A percentile compares a stretch with the other conserved stretches of the same genome.
Conservation (phyloP, 1,140 invertebrate genomes). For the Diorhabda elongata region DNA sequence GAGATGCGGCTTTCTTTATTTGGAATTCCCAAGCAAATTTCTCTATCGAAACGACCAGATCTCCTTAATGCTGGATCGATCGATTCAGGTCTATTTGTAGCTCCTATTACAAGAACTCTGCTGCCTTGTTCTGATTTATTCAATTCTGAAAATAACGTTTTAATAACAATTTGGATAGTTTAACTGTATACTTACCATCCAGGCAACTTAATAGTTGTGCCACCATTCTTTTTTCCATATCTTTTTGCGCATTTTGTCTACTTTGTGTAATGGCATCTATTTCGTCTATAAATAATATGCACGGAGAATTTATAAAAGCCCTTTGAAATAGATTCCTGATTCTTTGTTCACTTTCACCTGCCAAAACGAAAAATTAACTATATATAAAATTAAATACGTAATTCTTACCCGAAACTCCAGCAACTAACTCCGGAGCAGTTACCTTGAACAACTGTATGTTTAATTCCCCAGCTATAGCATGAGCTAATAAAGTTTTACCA, state of each 20-base stretch:
- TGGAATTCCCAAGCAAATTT: conserved; percentile 91
- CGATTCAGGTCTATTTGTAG: conserved; percentile 90
- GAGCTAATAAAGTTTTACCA: conserved; percentile 86
- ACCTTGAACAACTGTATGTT: conserved; percentile 78
- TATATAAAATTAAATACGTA: background rate
- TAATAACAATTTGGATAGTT: background rate
- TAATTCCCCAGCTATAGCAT: conserved; percentile 85
- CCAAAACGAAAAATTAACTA: background rate
- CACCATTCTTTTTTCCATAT: conserved; percentile 94
- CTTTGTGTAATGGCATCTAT: conserved; percentile 87
- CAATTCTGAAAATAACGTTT: conserved; percentile 49
- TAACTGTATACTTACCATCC: conserved; percentile 60
- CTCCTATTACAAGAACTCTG: conserved; percentile 82
- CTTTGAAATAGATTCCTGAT: conserved; percentile 88
- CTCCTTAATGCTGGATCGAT: conserved; percentile 89
- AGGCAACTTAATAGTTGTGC: conserved; percentile 85
- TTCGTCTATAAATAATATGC: conserved; percentile 91
- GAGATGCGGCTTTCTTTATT: conserved; percentile 72
- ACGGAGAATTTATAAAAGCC: conserved; percentile 69
- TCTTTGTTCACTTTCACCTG: conserved; percentile 88
- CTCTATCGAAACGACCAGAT: conserved; percentile 88
- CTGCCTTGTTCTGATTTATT: conserved; percentile 58
- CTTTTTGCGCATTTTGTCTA: conserved; percentile 81
- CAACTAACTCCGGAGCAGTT: conserved; percentile 85
- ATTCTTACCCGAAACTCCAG: conserved; percentile 69